Percentiles rank a stretch among this genome's conserved stretches.
phyloP scores from a whole-genome alignment of 1,140 invertebrate species.

The Penaeus indicus region DNA sequence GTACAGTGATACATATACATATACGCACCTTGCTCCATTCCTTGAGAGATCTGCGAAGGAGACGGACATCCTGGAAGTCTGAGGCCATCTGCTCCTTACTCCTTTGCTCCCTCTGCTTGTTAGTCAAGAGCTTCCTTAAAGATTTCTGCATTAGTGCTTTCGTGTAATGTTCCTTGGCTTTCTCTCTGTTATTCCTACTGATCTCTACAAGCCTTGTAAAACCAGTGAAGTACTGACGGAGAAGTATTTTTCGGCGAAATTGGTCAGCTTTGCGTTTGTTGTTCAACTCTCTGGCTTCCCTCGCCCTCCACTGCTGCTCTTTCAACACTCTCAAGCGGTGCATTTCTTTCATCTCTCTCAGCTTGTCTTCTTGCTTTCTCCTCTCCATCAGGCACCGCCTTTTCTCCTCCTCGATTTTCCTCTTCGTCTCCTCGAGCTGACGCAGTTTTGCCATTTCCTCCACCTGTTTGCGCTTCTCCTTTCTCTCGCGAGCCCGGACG shows the following conservation, averaged over 20 bases:
- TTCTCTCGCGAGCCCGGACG: slow-evolving; percentile 47
- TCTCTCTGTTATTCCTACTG: slow-evolving; percentile 18
- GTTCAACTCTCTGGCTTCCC: slow-evolving; percentile 31
- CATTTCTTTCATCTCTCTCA: slow-evolving; percentile 45
- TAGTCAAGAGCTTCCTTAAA: slow-evolving; percentile 3
- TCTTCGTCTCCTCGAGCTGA: slow-evolving; percentile 28
- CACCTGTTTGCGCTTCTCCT: slow-evolving; percentile 35
- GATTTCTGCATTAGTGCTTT: slow-evolving; percentile 17
- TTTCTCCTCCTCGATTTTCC: slow-evolving; percentile 54
- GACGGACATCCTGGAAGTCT: slow-evolving; percentile 23
- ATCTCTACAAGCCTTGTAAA: slow-evolving; percentile 42
- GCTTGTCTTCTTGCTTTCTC: slow-evolving; percentile 26
- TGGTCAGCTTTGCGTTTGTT: slow-evolving; percentile 43
- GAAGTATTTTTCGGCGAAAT: slow-evolving; percentile 22
- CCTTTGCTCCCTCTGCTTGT: slow-evolving; percentile 37
- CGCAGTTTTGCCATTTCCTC: slow-evolving; percentile 43
- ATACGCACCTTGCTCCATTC: slow-evolving; percentile 38
- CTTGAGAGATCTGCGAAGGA: slow-evolving; percentile 32
- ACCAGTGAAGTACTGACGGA: slow-evolving; percentile 25
- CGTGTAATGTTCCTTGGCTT: slow-evolving; percentile 44
- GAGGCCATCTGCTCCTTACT: slow-evolving; percentile 43
- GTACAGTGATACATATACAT: no score
- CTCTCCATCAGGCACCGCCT: slow-evolving; percentile 33
- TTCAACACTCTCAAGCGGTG: slow-evolving; percentile 31
- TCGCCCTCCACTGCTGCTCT: slow-evolving; percentile 46